Percentiles rank a stretch among this genome's conserved stretches.
Conservation (phyloP, 2,113 vertebrate species). For the Axis porcinus region DNA sequence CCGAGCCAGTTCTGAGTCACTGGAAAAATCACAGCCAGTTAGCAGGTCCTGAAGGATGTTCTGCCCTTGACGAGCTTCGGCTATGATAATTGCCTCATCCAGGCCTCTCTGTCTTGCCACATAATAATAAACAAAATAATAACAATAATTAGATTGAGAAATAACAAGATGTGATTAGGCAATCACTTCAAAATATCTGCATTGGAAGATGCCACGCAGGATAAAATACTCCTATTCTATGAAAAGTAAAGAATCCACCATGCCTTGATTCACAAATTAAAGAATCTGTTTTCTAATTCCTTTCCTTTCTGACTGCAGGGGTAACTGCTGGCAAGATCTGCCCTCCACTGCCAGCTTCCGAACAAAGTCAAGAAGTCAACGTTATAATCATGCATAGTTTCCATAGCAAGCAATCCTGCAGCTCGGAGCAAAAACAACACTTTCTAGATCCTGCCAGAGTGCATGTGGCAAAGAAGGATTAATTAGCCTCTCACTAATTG, state of each 20-base stretch:
- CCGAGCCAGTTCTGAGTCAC: neutral
- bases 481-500: constrained; percentile 74
- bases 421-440: constrained; percentile 46
- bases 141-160: neutral
- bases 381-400: constrained; percentile 68
- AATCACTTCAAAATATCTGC: constrained; percentile 25
- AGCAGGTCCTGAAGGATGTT: neutral
- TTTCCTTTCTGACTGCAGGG: constrained; percentile 36
- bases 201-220: neutral
- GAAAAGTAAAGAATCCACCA: constrained; percentile 56
- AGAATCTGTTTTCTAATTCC: constrained; percentile 61
- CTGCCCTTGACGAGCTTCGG: neutral
- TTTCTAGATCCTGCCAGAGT: constrained; percentile 61
- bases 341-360: constrained; percentile 28
- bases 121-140: neutral
- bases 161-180: neutral
- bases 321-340: constrained; percentile 48
- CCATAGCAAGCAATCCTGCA: constrained; percentile 60
- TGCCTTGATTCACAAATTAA: constrained; percentile 49
- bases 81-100: neutral
- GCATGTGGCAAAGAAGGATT: constrained; percentile 64
- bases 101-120: neutral
- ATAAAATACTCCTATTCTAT: constrained; percentile 11
- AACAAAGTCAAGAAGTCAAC: constrained; percentile 65
- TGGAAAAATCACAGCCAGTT: neutral